phyloP scores from a whole-genome alignment of 2,113 vertebrate genomes.

The Columba livia region DNA sequence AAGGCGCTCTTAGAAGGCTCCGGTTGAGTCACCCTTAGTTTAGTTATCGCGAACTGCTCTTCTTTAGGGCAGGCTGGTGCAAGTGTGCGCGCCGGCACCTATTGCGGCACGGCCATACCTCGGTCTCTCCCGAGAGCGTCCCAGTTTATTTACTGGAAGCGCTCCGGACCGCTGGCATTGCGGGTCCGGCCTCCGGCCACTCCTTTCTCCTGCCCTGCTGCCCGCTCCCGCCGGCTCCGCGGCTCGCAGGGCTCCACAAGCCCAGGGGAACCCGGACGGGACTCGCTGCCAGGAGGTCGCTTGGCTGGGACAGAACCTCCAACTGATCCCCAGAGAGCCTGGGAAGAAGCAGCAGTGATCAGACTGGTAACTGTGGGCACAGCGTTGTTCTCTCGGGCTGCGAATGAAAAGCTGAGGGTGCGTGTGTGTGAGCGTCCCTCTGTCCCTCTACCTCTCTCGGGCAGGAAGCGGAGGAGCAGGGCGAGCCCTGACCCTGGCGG shows the following conservation, averaged over 20 bases:
- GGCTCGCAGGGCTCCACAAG: background rate
- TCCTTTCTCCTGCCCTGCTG: background rate
- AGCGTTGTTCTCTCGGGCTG: conserved; percentile 71
- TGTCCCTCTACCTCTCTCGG: rapidly evolving
- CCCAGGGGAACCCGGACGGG: conserved; percentile 27
- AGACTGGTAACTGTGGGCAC: conserved; percentile 74
- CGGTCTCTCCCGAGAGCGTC: background rate
- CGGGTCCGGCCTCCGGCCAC: background rate
- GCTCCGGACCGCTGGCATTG: background rate
- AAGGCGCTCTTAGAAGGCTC: background rate
- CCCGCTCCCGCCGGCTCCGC: background rate
- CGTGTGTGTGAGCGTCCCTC: conserved; percentile 50
- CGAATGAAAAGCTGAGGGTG: background rate
- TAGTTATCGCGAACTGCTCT: background rate
- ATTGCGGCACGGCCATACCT: background rate
- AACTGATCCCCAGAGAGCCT: background rate
- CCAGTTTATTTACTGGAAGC: background rate
- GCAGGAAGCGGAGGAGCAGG: background rate
- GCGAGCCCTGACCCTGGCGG: background rate
- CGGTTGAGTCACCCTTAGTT: background rate
- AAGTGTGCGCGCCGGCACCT: background rate
- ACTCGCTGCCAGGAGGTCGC: conserved; percentile 23
- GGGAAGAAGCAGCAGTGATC: conserved; percentile 61
- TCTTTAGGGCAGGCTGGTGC: background rate
- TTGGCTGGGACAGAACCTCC: background rate